phyloP scores from a whole-genome alignment of 1,140 invertebrate genomes.

The Anoplolepis gracilipes region DNA sequence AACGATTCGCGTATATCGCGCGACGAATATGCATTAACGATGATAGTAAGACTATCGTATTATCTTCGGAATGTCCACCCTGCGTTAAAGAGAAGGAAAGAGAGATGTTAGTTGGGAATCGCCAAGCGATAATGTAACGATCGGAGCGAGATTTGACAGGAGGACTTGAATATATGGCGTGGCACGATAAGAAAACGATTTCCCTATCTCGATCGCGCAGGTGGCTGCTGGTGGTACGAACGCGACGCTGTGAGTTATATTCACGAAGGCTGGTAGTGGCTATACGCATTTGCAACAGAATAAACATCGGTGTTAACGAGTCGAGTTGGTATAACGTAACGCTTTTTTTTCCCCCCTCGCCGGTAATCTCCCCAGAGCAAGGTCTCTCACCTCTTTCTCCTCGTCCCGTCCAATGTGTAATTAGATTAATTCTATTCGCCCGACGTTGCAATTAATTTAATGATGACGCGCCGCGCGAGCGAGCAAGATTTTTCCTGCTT shows the following conservation, averaged over 20 bases:
- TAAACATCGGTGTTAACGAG: background rate
- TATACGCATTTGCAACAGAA: background rate
- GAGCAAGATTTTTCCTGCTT: constrained; percentile 71
- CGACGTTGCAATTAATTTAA: constrained; percentile 78
- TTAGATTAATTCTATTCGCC: constrained; percentile 77
- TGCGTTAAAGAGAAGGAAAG: background rate
- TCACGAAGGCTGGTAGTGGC: background rate
- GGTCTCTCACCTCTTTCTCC: constrained; percentile 31
- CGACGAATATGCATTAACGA: background rate
- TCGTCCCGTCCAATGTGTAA: constrained; percentile 62
- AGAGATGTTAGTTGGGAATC: background rate
- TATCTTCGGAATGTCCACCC: background rate
- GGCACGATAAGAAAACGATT: constrained; percentile 38
- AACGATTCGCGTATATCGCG: background rate
- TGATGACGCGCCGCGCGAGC: constrained; percentile 46
- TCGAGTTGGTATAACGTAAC: background rate
- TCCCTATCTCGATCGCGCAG: constrained; percentile 43
- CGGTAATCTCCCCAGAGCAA: background rate
- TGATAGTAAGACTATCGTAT: background rate
- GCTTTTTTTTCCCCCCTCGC: background rate
- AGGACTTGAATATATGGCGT: background rate
- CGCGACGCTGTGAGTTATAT: constrained; percentile 16
- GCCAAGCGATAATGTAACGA: constrained; percentile 17
- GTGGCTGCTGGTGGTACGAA: constrained; percentile 25
- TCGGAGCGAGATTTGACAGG: constrained; percentile 12